Evolutionary conservation across 2,113 vertebrate genomes (phyloP), one percentile per base, ranked within the genome.

Genomic region (Epinephelus cyanopodus): DNA sequence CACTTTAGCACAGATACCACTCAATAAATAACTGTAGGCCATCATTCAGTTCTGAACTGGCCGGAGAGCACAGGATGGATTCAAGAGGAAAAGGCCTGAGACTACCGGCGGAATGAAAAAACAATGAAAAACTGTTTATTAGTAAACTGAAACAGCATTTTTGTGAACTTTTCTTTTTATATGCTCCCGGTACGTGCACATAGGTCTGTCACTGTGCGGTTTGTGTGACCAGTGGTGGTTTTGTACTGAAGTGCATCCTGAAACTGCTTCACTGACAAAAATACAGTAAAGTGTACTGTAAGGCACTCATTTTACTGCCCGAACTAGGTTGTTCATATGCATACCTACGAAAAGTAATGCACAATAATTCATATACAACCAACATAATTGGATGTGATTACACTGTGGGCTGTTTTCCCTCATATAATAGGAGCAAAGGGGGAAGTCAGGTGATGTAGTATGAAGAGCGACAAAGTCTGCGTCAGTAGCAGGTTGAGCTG

Each of bases 21-120:
- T 95, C 94, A 88, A 95, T 94, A 94, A 90, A 94, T 93, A 93
- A 94, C 93, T 92, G 89, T 91, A 87, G 93, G 93, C 92, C 92
- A 91, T 92, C 91, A 84, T 89, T 93, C 89, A 88, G 88, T 58
- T 69, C 62, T 90, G 87, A 91, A 89, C 77, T 85, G 89, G 77
- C 72, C 74, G 12, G 56, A 75, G 86, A 81, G 79, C 14, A 66
- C 39, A 77, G 67, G 78, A 75, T 58, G 50, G 81, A 81, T 80
- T 64, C 72, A 52, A 57, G 81, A 80, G 64, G 67, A 79, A 52
- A 52, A 42, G 54, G 57, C 17, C 29, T 7, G 15, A 61, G 56
- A 73, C 77, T 39, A 17, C 45, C 12, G 23, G 25, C 2, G 4
- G 68, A 77, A 29, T n/a, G 27, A 61, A 53, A 57, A 61, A 65